Evolutionary conservation across 1,140 invertebrate species (phyloP), one percentile per base, ranked within the genome.

Genomic region (Caenorhabditis tropicalis): DNA sequence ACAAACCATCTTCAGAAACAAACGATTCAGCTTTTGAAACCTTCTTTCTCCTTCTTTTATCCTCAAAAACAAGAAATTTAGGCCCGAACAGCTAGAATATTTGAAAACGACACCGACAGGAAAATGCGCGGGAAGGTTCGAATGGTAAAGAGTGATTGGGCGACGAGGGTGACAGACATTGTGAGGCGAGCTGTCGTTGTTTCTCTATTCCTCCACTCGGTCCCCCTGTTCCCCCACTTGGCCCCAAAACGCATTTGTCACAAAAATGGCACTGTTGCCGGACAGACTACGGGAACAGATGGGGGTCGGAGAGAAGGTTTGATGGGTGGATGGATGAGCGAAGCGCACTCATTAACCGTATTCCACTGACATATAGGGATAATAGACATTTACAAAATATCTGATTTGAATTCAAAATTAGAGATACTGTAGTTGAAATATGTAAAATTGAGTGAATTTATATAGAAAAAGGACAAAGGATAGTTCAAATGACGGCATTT

Each of bases 231-330:
- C 36, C 43, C 9, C 65, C 19, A 43, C 36, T 43, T 15, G 65
- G 12, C 36, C 65, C n/a, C 65, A 74, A 74, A 74, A 74, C 36
- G 21, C 65, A 74, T 74, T 74, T 74, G 65, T 74, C 65, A 74
- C 65, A 39, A 74, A 74, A 74, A 74, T 74, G 65, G 65, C 36
- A 74, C 65, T 65, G 58, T 65, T 36, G 31, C 24, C n/a, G 10
- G 58, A 36, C 29, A 36, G 58, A 36, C n/a, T n/a, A 3, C 27
- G 65, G 29, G 29, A 24, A 10, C 16, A 12, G 36, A 39, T 10
- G 29, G 27, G 16, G 36, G 21, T 9, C 65, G 65, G 21, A n/a
- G n/a, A n/a, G n/a, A n/a, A n/a, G n/a, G n/a, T n/a, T 24, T 39
- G 21, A 19, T 24, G 36, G 65, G 33, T 10, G 36, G 31, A n/a